Evolutionary conservation across 2,113 vertebrate genomes (phyloP), one percentile per base, ranked within the genome.

Genomic region (Sinocyclocheilus anshuiensis): DNA sequence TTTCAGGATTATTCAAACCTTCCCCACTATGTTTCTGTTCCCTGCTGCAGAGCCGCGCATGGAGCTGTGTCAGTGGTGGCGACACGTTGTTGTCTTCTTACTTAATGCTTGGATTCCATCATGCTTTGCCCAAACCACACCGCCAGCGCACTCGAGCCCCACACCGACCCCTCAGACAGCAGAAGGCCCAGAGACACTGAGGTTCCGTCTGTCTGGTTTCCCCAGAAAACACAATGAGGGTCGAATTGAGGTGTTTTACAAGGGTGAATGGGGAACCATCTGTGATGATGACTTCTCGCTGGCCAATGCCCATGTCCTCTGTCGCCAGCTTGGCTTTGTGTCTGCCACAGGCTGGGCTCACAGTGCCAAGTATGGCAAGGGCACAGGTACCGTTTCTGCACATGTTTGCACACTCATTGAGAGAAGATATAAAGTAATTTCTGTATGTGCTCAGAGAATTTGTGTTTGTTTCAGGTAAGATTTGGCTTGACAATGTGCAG

Each of bases 141-240:
- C 84, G 0, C 88, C 87, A 0, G 85, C 7, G 0, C 13, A 57
- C 48, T 85, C 91, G n/a, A 91, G 36, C 72, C 69, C 86, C 3
- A 88, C 87, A 0, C 86, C 26, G 0, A 5, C 77, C 63, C 76
- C 93, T 13, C 93, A 85, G 0, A 59, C 84, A 6, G 57, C 55
- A 0, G 84, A 93, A 20, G 86, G 69, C 7, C 84, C 55, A 0
- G 86, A 93, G 20, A 87, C 57, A 57, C 93, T 98, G 29, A 94
- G 92, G 87, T 95, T 99, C 85, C 94, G 97, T 24, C 93, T 99
- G 93, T 93, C 96, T 0, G 98, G 98, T 15, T 98, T 97, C 88
- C 98, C 98, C 0, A 96, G 98, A 26, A 99, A 99, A 89, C 97
- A 97, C 94, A 98, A 96, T 0, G 98, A 99, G 92, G 98, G 98